These are phyloP conservation scores for Drosophila asahinai DNA, from an alignment of 1,140 invertebrate species.

Conservation along the genomic window DNA sequence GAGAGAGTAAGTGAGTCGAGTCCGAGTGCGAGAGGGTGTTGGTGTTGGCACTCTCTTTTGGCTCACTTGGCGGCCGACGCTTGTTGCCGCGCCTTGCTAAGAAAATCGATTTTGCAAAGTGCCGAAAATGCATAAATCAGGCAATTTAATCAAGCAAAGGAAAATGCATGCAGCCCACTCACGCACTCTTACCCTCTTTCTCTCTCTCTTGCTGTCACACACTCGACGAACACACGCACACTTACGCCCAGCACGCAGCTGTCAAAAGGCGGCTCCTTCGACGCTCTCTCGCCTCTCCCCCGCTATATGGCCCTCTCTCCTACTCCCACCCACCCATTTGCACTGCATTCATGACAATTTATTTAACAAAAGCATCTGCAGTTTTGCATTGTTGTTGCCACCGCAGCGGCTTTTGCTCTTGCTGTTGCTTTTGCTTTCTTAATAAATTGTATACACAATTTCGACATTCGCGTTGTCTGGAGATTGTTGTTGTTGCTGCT, in stretches of 20 bases:
- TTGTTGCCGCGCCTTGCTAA: constrained; percentile 81
- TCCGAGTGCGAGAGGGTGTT: constrained; percentile 48
- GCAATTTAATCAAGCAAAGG: constrained; percentile 56
- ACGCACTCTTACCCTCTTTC: constrained; percentile 29
- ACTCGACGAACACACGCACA: constrained; percentile 27
- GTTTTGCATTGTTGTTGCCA: constrained; percentile 50
- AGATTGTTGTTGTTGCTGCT: constrained; percentile 33
- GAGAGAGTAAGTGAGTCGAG: constrained; percentile 39
- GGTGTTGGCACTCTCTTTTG: constrained; percentile 47
- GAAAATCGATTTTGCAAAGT: constrained; percentile 79
- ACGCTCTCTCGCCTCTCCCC: not conserved
- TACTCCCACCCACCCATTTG: constrained; percentile 30
- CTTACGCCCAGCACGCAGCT: constrained; percentile 40
- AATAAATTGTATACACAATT: constrained; percentile 77
- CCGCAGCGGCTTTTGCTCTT: constrained; percentile 17
- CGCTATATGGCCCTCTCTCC: constrained; percentile 12
- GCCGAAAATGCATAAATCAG: constrained; percentile 74
- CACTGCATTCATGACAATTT: constrained; percentile 58
- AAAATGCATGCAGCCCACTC: constrained; percentile 47
- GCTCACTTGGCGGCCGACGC: constrained; percentile 54
- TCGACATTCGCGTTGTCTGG: constrained; percentile 64
- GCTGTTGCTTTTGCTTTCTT: constrained; percentile 53
- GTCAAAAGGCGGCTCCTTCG: constrained; percentile 45
- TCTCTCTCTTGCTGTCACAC: constrained; percentile 11
- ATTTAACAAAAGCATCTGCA: constrained; percentile 65